Conservation (phyloP, 2,888 invertebrate genomes). For the Dinocampus coccinellae region DNA sequence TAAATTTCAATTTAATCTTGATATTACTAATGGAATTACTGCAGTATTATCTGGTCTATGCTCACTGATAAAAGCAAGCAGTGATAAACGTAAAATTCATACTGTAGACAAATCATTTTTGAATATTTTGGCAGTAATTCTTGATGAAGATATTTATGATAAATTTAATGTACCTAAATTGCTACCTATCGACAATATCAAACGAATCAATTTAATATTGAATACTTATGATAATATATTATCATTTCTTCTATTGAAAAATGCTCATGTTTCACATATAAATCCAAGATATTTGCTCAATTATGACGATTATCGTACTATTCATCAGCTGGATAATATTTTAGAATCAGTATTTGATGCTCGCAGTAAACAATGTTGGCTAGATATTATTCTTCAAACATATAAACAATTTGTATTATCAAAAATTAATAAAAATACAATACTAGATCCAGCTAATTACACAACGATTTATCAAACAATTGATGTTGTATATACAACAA, state of each 20-base stretch:
- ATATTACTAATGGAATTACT: slow-evolving; percentile 44
- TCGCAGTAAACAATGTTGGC: slow-evolving; percentile 71
- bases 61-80: slow-evolving; percentile 31
- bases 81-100: slow-evolving; percentile 39
- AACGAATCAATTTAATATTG: slow-evolving; percentile 55
- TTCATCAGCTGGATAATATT: slow-evolving; percentile 10
- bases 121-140: slow-evolving; percentile 57
- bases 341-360: slow-evolving; percentile 43
- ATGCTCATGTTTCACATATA: slow-evolving; percentile 67
- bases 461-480: background rate
- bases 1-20: slow-evolving; percentile 51
- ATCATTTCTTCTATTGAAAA: slow-evolving; percentile 60
- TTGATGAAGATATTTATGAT: slow-evolving; percentile 49
- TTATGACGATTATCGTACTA: slow-evolving; percentile 65
- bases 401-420: slow-evolving; percentile 74
- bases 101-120: slow-evolving; percentile 53
- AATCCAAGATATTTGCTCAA: slow-evolving; percentile 65
- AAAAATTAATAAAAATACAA: slow-evolving; percentile 48
- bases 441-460: background rate
- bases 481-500: background rate
- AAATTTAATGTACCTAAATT: background rate
- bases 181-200: slow-evolving; percentile 46
- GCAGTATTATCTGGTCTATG: slow-evolving; percentile 43
- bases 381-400: slow-evolving; percentile 75
- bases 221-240: slow-evolving; percentile 63